Evolutionary conservation across 2,888 invertebrate genomes (phyloP), one percentile per base, ranked within the genome.

Genomic region (Atethmia centrago): DNA sequence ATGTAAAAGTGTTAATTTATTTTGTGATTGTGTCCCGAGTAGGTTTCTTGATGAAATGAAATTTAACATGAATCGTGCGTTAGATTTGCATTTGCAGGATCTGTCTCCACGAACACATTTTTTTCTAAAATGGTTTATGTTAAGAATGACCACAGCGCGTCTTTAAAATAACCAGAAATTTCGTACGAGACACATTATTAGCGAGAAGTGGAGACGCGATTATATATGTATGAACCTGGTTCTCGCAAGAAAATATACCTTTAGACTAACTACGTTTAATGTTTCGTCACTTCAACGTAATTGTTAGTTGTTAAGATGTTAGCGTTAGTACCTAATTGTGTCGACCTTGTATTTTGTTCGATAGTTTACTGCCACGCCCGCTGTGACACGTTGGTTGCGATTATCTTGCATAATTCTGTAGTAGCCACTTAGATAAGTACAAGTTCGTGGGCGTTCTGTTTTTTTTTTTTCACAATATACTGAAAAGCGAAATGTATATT

Each of bases 1-100:
- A 71, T 77, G 58, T 76, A 59, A n/a, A 63, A 53, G 36, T 65
- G 58, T 77, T 83, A 65, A 84, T 79, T 85, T 86, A 83, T 80
- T 85, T 76, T 83, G 73, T 87, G 65, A 70, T 64, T 56, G 55
- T 82, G 72, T 71, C 67, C 58, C 36, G 51, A 63, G 16, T 67
- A 73, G 65, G 21, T 62, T 59, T 66, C 19, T 77, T 65, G 25
- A 28, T 49, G 47, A 53, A 14, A 56, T 59, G 28, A 55, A 21
- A 45, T 72, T 64, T 70, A 56, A 36, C 51, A 28, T 31, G n/a
- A 42, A 56, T 36, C 36, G 21, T 70, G 70, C 55, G 49, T 64
- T 62, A 61, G 14, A 45, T 63, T 66, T 28, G 53, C 31, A n/a
- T n/a, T n/a, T n/a, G n/a, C 73, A 36, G n/a, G 55, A 45, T 61